Evolutionary conservation across 2,113 vertebrate genomes (phyloP), one percentile per base, ranked within the genome.

Genomic region (Oryzias woworae): DNA sequence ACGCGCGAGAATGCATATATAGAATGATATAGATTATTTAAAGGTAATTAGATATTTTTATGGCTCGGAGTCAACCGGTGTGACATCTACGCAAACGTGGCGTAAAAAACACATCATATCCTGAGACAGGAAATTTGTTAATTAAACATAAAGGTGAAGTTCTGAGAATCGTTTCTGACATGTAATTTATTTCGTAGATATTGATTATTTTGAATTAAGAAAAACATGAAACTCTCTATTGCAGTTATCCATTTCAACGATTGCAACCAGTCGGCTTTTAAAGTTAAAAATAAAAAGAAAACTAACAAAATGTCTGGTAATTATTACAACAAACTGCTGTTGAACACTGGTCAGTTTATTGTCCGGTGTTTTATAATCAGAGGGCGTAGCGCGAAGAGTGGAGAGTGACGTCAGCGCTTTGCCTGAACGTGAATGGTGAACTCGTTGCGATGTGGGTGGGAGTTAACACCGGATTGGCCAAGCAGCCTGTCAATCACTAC

Each of bases 321-420:
- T 12, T 36, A 36, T 36, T 12, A 36, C 8, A 36, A 12, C 7
- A 12, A 13, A 36, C 22, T 26, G 3, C 73, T 75, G 64, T 71
- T 67, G 46, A 36, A 22, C 48, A 65, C 69, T 55, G 55, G 13
- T 24, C 75, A 60, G 72, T 80, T 83, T 79, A 82, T 88, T 88
- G 85, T 88, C 65, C 62, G 56, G 62, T 52, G 63, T 87, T 89
- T 86, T 87, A 79, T 89, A 87, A 90, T 31, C 58, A 60, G 75
- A 70, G 66, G 84, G 82, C 65, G 82, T 57, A 48, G 65, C 61
- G 64, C 31, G 22, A 77, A 48, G 8, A 10, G 42, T 16, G 20
- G 10, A 16, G 23, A 5, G 0, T 2, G 1, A 66, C 77, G 77
- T 74, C 51, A 62, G 4, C 1, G 42, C 23, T 22, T 47, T 49